A percentile compares a stretch with the other conserved stretches of the same genome.
These are phyloP conservation scores for Nemoura dubitans DNA, from an alignment of 2,888 invertebrate species.

Conservation along the genomic window DNA sequence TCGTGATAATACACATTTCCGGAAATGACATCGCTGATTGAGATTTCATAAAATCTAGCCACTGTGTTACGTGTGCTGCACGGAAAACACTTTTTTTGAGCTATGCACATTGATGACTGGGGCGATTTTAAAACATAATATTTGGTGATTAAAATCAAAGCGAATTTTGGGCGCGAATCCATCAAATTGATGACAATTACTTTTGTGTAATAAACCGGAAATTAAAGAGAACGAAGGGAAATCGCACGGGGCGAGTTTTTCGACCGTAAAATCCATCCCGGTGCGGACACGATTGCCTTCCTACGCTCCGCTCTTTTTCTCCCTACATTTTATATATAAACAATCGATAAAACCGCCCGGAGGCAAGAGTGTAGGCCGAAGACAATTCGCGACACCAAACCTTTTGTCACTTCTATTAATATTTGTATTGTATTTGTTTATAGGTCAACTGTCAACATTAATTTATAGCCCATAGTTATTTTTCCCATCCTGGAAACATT, in stretches of 20 bases:
- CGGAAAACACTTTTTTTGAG: neutral
- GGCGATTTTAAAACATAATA: neutral
- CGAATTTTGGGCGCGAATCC: constrained; percentile 7
- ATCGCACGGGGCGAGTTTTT: neutral
- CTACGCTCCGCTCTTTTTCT: neutral
- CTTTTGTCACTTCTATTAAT: neutral
- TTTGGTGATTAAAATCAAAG: neutral
- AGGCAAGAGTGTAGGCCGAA: neutral
- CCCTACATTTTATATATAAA: neutral
- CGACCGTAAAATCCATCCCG: neutral
- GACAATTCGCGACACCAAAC: neutral
- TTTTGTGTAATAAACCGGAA: constrained; percentile 12
- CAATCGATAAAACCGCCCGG: neutral
- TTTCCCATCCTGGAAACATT: too few relatives aligned
- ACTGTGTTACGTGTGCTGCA: neutral
- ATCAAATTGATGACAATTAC: constrained; percentile 12
- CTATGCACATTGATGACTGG: neutral
- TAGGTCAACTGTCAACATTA: neutral
- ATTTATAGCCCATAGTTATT: neutral
- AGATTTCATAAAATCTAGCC: neutral
- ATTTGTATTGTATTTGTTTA: neutral
- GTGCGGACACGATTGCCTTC: neutral
- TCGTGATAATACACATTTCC: neutral
- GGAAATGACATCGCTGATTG: constrained; percentile 4
- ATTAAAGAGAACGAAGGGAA: constrained; percentile 7